phyloP scores from a whole-genome alignment of 1,140 invertebrate genomes.

The Aphelinus atriplicis region DNA sequence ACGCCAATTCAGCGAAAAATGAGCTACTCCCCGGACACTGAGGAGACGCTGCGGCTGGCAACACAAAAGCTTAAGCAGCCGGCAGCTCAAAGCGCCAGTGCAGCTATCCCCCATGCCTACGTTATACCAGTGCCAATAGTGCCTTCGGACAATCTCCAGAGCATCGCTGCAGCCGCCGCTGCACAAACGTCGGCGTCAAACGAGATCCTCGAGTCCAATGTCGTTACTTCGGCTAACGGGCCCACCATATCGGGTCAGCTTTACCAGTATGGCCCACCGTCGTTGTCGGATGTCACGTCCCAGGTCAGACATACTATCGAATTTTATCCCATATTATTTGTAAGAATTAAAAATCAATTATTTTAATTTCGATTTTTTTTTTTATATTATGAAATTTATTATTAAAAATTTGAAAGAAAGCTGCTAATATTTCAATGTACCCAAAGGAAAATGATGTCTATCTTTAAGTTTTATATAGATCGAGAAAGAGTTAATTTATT shows the following conservation, averaged over 20 bases:
- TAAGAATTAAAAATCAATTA: background rate
- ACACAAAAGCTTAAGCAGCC: constrained; percentile 62
- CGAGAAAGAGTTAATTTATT: no score
- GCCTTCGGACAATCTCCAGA: constrained; percentile 61
- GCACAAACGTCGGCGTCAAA: constrained; percentile 25
- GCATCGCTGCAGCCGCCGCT: constrained; percentile 31
- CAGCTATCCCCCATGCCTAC: constrained; percentile 57
- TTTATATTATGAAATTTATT: background rate
- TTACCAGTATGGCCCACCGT: constrained; percentile 54
- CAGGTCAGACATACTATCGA: constrained; percentile 4
- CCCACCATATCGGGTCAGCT: constrained; percentile 42
- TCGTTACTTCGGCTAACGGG: constrained; percentile 41
- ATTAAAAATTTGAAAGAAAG: no score
- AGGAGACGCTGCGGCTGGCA: constrained; percentile 62
- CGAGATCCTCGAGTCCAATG: constrained; percentile 30
- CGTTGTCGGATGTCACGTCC: constrained; percentile 50
- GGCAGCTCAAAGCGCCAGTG: constrained; percentile 46
- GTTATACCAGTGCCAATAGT: constrained; percentile 64
- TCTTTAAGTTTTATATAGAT: no score
- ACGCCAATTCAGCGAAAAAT: constrained; percentile 59
- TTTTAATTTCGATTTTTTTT: background rate
- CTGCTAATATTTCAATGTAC: no score
- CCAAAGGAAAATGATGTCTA: no score
- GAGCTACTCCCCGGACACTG: constrained; percentile 60
- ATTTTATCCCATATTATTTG: no score